phyloP scores from a whole-genome alignment of 2,113 vertebrate species.

The Paratilapia polleni region DNA sequence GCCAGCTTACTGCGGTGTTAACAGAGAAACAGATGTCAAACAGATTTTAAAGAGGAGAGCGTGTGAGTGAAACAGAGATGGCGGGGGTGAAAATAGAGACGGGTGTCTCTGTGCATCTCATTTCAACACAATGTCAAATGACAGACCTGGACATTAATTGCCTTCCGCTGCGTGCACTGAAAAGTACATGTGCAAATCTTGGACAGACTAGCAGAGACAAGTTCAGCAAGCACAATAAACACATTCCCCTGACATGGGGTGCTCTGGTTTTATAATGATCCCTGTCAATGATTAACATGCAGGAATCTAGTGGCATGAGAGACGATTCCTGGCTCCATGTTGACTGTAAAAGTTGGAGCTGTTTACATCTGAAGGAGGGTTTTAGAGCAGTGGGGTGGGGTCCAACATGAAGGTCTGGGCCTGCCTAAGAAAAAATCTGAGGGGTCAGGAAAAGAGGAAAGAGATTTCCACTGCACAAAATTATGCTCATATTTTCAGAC shows the following conservation, averaged over 20 bases:
- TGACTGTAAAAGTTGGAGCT: conserved; percentile 13
- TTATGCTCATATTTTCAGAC: no score
- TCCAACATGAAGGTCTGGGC: neutral
- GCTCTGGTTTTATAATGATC: conserved; percentile 46
- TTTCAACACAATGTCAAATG: conserved; percentile 43
- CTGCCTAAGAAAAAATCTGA: neutral
- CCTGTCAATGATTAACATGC: conserved; percentile 62
- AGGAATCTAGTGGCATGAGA: conserved; percentile 39
- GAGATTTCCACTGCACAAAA: neutral
- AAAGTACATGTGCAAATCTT: conserved; percentile 37
- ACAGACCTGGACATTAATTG: conserved; percentile 52
- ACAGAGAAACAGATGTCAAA: conserved; percentile 68
- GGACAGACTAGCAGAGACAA: conserved; percentile 61
- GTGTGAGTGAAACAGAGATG: conserved; percentile 29
- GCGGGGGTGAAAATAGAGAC: neutral
- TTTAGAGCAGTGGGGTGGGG: neutral
- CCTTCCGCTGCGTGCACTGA: conserved; percentile 22
- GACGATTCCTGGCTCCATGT: conserved; percentile 19
- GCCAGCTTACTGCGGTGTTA: conserved; percentile 40
- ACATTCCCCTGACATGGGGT: conserved; percentile 30
- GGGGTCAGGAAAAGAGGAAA: conserved; percentile 5
- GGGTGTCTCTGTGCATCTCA: conserved; percentile 13
- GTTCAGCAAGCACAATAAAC: conserved; percentile 55
- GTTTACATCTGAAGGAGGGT: conserved; percentile 7
- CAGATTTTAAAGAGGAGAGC: conserved; percentile 41